Conservation (phyloP, 2,113 vertebrate species). For the Larimichthys crocea region DNA sequence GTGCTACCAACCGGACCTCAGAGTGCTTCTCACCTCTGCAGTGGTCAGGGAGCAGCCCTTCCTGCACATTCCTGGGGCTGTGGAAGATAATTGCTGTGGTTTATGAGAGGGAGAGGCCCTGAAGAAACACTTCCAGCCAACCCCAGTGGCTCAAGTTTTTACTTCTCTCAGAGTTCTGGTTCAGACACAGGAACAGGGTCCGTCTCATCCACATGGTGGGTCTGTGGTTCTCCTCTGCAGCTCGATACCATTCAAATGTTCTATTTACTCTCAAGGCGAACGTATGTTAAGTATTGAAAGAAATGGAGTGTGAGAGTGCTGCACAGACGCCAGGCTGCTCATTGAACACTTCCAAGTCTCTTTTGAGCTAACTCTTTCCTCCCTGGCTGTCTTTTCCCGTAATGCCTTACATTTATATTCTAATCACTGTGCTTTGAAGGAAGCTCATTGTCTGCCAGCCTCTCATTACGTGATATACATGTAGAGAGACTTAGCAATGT, state of each 20-base stretch:
- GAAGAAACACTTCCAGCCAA: slow-evolving; percentile 76
- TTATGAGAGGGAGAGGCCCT: slow-evolving; percentile 75
- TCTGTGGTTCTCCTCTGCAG: slow-evolving; percentile 36
- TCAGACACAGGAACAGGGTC: slow-evolving; percentile 49
- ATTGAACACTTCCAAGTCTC: slow-evolving; percentile 69
- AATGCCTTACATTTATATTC: slow-evolving; percentile 68
- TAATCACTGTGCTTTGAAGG: slow-evolving; percentile 69
- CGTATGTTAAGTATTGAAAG: slow-evolving; percentile 40
- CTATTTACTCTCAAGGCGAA: slow-evolving; percentile 26
- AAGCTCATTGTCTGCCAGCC: slow-evolving; percentile 61
- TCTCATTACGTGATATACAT: slow-evolving; percentile 73
- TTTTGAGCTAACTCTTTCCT: slow-evolving; percentile 48
- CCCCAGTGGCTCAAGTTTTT: slow-evolving; percentile 47
- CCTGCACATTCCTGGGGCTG: slow-evolving; percentile 78
- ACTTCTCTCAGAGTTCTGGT: slow-evolving; percentile 53
- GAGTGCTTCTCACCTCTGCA: slow-evolving; percentile 76
- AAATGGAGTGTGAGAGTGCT: slow-evolving; percentile 54
- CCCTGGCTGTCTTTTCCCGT: slow-evolving; percentile 36
- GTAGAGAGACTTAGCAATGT: slow-evolving; percentile 55
- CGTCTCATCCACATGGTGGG: slow-evolving; percentile 35
- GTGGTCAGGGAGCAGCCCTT: slow-evolving; percentile 78
- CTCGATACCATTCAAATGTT: slow-evolving; percentile 20
- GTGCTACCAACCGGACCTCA: slow-evolving; percentile 68
- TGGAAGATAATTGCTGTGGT: slow-evolving; percentile 81
- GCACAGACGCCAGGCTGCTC: slow-evolving; percentile 44